phyloP scores from a whole-genome alignment of 2,113 vertebrate species.

The Pungitius pungitius region DNA sequence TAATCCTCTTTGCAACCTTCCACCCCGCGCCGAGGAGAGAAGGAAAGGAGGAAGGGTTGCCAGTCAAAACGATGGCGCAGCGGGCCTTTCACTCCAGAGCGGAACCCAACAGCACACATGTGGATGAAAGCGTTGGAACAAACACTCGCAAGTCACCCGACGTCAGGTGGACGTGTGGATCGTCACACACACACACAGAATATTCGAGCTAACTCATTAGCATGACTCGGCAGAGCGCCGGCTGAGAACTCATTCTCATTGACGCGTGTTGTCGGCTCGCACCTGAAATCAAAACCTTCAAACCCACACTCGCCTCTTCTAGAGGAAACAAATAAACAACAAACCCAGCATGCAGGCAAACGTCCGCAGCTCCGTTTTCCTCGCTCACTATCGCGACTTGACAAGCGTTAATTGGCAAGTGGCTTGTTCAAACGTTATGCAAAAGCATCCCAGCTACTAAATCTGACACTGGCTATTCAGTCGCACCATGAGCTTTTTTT shows the following conservation, averaged over 20 bases:
- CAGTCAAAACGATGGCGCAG: constrained; percentile 30
- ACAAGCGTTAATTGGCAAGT: constrained; percentile 26
- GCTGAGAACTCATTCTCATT: constrained; percentile 47
- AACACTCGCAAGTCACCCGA: constrained; percentile 44
- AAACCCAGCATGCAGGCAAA: not conserved
- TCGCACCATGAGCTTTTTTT: not conserved
- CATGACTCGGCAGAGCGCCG: constrained; percentile 41
- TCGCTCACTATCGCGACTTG: not conserved
- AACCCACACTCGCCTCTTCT: not conserved
- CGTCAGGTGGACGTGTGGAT: constrained; percentile 43
- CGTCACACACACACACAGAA: not conserved
- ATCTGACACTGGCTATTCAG: not conserved
- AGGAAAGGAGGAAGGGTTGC: constrained; percentile 44
- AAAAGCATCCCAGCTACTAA: not conserved
- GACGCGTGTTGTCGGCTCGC: constrained; percentile 23
- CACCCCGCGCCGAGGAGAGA: constrained; percentile 38
- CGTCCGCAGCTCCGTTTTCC: not conserved
- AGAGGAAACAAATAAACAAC: not conserved
- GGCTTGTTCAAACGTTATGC: constrained; percentile 12
- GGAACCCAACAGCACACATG: constrained; percentile 18
- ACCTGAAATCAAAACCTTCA: constrained; percentile 33
- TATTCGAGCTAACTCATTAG: constrained; percentile 40
- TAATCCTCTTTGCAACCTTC: constrained; percentile 58
- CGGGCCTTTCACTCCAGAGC: constrained; percentile 46
- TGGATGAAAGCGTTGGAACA: constrained; percentile 39